Conservation (phyloP, 2,797 vertebrate species). For the Loriculus beryllinus region DNA sequence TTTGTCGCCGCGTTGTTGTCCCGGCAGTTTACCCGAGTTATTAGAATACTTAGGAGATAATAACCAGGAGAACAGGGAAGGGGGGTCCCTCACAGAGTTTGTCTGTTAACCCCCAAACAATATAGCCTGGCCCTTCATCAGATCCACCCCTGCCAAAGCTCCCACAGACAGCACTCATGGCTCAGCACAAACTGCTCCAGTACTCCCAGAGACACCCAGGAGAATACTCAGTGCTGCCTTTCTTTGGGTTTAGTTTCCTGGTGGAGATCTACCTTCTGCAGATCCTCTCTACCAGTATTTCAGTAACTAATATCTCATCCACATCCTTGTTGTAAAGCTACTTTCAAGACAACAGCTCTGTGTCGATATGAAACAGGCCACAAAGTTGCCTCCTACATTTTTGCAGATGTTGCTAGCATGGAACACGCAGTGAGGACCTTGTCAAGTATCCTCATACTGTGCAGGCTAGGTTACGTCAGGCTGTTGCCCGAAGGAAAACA, state of each 20-base stretch:
- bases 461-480: background rate
- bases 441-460: background rate
- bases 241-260: too few species aligned
- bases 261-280: background rate
- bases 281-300: too few species aligned
- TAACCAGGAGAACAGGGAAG: constrained; percentile 56
- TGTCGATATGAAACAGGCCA: rapidly evolving
- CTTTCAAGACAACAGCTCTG: too few species aligned
- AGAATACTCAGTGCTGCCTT: background rate
- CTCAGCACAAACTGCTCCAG: background rate
- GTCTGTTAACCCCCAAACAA: background rate
- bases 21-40: constrained; percentile 80
- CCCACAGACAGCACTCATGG: background rate
- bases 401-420: background rate
- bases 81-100: background rate
- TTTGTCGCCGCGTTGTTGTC: constrained; percentile 76
- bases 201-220: too few species aligned
- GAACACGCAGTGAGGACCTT: background rate
- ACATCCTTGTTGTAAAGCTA: background rate
- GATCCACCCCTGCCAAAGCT: background rate
- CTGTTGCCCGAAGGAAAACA: background rate
- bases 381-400: background rate
- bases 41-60: constrained; percentile 77
- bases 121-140: background rate
- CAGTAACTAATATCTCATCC: background rate